Evolutionary conservation across 2,113 vertebrate genomes (phyloP), one percentile per base, ranked within the genome.

Genomic region (Capreolus pygargus): DNA sequence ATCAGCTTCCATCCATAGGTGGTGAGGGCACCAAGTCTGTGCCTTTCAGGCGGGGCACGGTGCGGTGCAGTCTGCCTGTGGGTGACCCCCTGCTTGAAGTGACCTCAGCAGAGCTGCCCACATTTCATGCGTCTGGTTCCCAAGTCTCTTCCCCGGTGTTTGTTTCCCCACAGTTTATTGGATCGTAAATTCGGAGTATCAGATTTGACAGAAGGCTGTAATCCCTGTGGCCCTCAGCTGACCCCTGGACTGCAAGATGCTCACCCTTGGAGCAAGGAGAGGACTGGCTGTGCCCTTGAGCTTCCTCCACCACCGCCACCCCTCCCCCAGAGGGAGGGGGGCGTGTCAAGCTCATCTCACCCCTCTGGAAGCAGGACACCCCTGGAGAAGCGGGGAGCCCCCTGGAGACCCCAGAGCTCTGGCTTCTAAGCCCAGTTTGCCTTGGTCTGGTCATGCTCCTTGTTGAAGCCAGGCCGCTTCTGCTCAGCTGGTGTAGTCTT

Each of bases 381-480:
- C 61, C 81, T 45, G 2, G 33, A 39, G 23, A 45, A 52, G 1
- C 64, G 1, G 21, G 21, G 21, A 43, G 25, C 9, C n/a, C 50
- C 67, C 0, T 1, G 47, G 54, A 60, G 17, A 8, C 79, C 2
- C 0, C 21, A 1, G 23, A 25, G 30, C 10, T 33, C 43, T 10
- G 43, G 43, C 54, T 28, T 43, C 54, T 82, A 28, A 5, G n/a
- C 30, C 28, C 33, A 1, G 10, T 43, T 9, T 21, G 85, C 4
- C 0, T 14, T 19, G 25, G 60, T 61, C 47, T 3, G 2, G 33
- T 67, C 70, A 6, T 1, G 58, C 79, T 16, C 54, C 52, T 43
- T 13, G 10, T 2, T 3, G 23, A 50, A 86, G 64, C 85, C 70
- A 39, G 30, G 5, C 87, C 6, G 1, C 17, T 12, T 21, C 64